phyloP scores from a whole-genome alignment of 1,140 invertebrate genomes.

The Olivierus martensii region DNA sequence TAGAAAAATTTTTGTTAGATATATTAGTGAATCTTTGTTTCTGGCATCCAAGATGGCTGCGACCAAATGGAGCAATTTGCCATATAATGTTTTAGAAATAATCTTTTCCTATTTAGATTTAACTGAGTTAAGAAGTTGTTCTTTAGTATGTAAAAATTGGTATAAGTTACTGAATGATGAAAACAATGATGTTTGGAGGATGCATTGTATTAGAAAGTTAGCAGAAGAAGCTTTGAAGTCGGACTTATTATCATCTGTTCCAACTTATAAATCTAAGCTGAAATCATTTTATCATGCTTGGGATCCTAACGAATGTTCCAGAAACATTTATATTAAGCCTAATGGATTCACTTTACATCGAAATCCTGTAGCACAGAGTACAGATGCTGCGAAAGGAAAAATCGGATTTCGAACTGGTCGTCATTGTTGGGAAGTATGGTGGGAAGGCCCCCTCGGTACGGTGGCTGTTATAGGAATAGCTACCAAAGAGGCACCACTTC shows the following conservation, averaged over 20 bases:
- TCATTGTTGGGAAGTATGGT: slow-evolving; percentile 97
- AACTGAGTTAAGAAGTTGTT: slow-evolving; percentile 70
- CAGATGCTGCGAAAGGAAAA: slow-evolving; percentile 89
- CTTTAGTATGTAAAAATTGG: slow-evolving; percentile 89
- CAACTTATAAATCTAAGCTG: slow-evolving; percentile 86
- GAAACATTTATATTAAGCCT: slow-evolving; percentile 91
- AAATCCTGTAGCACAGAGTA: slow-evolving; percentile 97
- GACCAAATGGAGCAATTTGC: slow-evolving; percentile 30
- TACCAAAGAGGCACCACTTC: slow-evolving; percentile 78
- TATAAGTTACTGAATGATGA: slow-evolving; percentile 78
- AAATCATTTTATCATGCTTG: slow-evolving; percentile 89
- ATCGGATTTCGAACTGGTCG: slow-evolving; percentile 81
- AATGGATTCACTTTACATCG: slow-evolving; percentile 95
- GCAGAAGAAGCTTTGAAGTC: slow-evolving; percentile 84
- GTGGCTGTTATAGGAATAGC: slow-evolving; percentile 91
- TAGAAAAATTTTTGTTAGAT: too few relatives aligned
- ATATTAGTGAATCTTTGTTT: slow-evolving; percentile 3
- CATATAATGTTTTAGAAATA: slow-evolving; percentile 73
- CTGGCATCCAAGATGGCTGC: slow-evolving; percentile 14
- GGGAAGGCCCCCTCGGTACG: slow-evolving; percentile 94
- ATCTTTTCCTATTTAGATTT: slow-evolving; percentile 88
- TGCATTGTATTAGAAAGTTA: slow-evolving; percentile 73
- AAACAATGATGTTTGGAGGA: slow-evolving; percentile 89
- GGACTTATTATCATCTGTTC: slow-evolving; percentile 73
- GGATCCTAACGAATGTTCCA: slow-evolving; percentile 93